Evolutionary conservation across 1,140 invertebrate genomes (phyloP), one percentile per base, ranked within the genome.

Genomic region (Zeugodacus cucurbitae): DNA sequence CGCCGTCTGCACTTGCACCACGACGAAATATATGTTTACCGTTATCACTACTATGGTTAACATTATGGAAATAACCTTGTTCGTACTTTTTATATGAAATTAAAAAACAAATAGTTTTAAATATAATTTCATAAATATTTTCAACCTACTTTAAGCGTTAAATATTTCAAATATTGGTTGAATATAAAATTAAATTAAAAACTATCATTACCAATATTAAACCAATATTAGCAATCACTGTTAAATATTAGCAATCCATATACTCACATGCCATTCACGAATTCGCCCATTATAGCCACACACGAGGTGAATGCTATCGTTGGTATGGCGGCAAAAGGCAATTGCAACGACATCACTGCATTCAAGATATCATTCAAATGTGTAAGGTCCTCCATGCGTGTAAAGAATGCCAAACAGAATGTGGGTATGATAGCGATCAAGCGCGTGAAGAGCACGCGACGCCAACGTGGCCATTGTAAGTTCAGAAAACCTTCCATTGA

Each of bases 331-430:
- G 98, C 97, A 91, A 97, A 97, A 3, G 97, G 97, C 88, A 97
- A 91, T 91, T 98, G 97, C 1, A 98, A 93, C 89, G 96, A 97
- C 97, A 98, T 98, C 5, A 98, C 94, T 2, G 97, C 97, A 94
- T 99, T 99, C 2, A 99, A 94, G n/a, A 97, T 94, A 92, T 98
- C 98, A 92, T 99, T 99, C 96, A 99, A 96, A 26, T 94, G 94
- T 32, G 97, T 97, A 59, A 99, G 93, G 89, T 98, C 95, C 29
- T 96, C 92, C 89, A 98, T 96, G 86, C 96, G 94, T 82, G 95
- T 95, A 89, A 95, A 97, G 89, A 96, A 95, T 3, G 98, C 97
- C 86, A 93, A 89, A 29, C 91, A 94, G 88, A 99, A 96, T n/a
- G 98, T 98, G 4, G 98, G 98, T 17, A 97, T 93, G 90, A 99